Conservation (phyloP, 2,797 vertebrate genomes). For the Melanotaenia maccullochi region DNA sequence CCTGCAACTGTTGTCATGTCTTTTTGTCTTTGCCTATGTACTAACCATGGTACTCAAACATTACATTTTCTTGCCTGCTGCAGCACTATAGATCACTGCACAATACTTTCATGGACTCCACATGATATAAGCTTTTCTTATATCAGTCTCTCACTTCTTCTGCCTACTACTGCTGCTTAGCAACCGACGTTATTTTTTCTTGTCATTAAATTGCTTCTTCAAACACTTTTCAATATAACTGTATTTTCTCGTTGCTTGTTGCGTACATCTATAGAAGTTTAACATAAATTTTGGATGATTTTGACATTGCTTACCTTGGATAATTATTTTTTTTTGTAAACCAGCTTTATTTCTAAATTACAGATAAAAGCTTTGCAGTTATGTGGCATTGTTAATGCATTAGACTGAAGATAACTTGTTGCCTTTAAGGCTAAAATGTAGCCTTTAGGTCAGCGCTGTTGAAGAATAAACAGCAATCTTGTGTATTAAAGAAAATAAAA, state of each 20-base stretch:
- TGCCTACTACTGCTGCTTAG: slow-evolving; percentile 17
- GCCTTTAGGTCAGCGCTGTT: not conserved
- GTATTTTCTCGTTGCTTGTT: not conserved
- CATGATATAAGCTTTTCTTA: slow-evolving; percentile 11
- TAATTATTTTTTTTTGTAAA: not conserved
- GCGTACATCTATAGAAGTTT: not conserved
- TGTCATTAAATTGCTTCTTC: slow-evolving; percentile 9
- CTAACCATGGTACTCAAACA: slow-evolving; percentile 16
- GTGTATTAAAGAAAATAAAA: slow-evolving; percentile 27
- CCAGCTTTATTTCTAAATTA: not conserved
- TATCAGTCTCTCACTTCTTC: slow-evolving; percentile 4
- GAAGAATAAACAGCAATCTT: slow-evolving; percentile 4
- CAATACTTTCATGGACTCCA: slow-evolving; percentile 9
- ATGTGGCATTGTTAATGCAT: not conserved
- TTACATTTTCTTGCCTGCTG: slow-evolving; percentile 5
- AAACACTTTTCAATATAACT: not conserved
- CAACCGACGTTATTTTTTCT: slow-evolving; percentile 7
- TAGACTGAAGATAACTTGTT: not conserved
- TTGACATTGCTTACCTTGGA: not conserved
- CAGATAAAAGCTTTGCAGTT: not conserved
- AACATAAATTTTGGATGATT: not conserved
- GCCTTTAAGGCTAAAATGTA: slow-evolving; percentile 15
- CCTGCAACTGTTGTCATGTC: not conserved
- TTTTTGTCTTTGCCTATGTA: slow-evolving; percentile 1
- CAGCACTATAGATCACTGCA: slow-evolving; percentile 6